Percentiles rank a stretch among this genome's conserved stretches.
Evolutionary conservation across 2,113 vertebrate species (phyloP).

Genomic region (Anarhynchus alexandrinus): DNA sequence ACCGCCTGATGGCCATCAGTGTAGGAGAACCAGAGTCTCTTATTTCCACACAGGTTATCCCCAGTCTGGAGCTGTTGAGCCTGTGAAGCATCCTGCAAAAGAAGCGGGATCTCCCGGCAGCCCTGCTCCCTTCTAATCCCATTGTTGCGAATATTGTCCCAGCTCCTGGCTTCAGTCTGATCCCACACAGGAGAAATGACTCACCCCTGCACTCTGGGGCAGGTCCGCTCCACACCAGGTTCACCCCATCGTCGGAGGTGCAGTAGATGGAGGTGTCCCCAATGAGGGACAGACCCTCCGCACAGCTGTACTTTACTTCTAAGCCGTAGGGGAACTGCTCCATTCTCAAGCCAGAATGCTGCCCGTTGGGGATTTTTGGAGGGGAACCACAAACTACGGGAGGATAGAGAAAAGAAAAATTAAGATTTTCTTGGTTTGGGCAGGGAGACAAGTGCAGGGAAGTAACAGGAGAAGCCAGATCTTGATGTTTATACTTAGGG

Average conservation of each 20-base stretch:
- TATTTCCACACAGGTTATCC: too few relatives aligned
- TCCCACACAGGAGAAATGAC: neutral
- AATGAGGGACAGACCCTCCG: neutral
- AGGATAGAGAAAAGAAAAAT: neutral
- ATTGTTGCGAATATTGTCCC: too few relatives aligned
- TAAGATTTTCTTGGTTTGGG: fast-evolving
- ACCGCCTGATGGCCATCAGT: too few relatives aligned
- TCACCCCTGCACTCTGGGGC: neutral
- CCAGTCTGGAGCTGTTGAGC: too few relatives aligned
- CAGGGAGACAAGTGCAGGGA: neutral
- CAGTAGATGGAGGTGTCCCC: neutral
- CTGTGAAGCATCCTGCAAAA: too few relatives aligned
- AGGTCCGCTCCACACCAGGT: neutral
- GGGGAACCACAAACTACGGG: neutral
- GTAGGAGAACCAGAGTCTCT: too few relatives aligned
- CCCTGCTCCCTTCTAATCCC: too few relatives aligned
- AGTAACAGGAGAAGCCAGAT: neutral
- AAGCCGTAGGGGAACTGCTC: neutral
- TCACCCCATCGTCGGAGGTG: neutral
- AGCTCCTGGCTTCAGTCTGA: neutral
- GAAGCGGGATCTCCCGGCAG: too few relatives aligned
- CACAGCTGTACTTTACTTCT: neutral
- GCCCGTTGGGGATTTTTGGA: neutral
- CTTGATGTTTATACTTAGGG: fast-evolving
- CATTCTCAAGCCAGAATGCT: neutral